phyloP scores from a whole-genome alignment of 1,140 invertebrate genomes.

The Bombus waltoni region DNA sequence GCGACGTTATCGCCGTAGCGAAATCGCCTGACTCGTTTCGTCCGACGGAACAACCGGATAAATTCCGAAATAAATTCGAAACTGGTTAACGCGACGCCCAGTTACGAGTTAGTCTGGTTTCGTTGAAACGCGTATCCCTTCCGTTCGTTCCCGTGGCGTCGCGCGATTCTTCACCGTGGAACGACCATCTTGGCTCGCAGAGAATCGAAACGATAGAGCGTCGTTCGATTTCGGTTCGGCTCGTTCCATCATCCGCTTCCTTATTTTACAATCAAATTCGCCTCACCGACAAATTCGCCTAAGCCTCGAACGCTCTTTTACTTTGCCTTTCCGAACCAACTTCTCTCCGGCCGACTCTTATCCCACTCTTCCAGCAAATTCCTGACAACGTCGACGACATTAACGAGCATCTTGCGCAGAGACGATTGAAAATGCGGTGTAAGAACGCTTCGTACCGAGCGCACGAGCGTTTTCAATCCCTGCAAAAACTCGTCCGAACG shows the following conservation, averaged over 20 bases:
- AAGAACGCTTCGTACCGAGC: background rate
- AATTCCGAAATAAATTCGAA: constrained; percentile 3
- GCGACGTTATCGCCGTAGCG: background rate
- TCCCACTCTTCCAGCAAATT: too few species aligned
- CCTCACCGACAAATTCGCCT: background rate
- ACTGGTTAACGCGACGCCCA: background rate
- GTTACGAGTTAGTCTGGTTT: background rate
- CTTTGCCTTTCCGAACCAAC: background rate
- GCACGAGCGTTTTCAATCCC: background rate
- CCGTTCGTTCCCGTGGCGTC: rapidly evolving
- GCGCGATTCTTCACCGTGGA: too few species aligned
- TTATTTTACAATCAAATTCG: background rate
- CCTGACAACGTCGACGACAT: background rate
- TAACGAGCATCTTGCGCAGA: background rate
- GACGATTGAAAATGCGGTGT: background rate
- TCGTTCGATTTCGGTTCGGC: background rate
- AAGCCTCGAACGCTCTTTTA: background rate
- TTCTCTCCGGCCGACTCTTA: background rate
- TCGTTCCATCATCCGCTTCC: too few species aligned
- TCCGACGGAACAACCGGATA: background rate
- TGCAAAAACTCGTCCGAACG: background rate
- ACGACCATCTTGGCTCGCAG: too few species aligned
- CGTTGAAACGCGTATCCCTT: too few species aligned
- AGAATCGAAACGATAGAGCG: background rate
- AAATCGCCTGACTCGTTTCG: background rate